Evolutionary conservation across 2,113 vertebrate species (phyloP), one percentile per base, ranked within the genome.

Genomic region (zebrafish (Danio rerio)): DNA sequence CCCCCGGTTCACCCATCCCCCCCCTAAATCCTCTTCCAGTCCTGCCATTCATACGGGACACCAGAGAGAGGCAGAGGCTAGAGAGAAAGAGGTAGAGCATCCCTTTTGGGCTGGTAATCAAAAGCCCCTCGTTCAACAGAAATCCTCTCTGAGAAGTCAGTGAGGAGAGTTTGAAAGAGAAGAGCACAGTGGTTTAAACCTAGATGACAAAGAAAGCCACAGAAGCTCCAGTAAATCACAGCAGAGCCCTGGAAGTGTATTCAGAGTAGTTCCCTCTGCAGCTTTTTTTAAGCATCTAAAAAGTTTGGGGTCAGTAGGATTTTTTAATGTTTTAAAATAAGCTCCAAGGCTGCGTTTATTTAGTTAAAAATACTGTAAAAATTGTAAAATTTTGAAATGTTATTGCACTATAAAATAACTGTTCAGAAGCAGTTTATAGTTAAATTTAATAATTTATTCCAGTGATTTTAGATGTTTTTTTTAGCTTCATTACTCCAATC

Each of bases 41-140:
- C 56, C 77, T 56, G 59, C 72, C 65, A 86, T 86, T 86, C 81
- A 83, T 70, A 68, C 53, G 61, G 56, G 81, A 78, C 52, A 20
- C 63, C 16, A 15, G 71, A 71, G n/a, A 65, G 50, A 56, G 31
- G 47, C 42, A 59, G 76, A 79, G 70, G 75, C 40, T 43, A 58
- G 65, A 66, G 72, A 74, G 70, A 69, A 69, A 55, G 65, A 63
- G 65, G 70, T 62, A 78, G 76, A 78, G 65, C 79, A 81, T 84
- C 61, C 50, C 72, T 55, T 73, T 80, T 72, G 78, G 85, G 45
- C 78, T 74, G 68, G 40, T 76, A 68, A 68, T 73, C 78, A 78
- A 78, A 86, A 72, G 43, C 66, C 68, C 18, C 58, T 81, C 49
- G 9, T 53, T 80, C 42, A 52, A n/a, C 16, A 80, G 80, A 85